phyloP scores from a whole-genome alignment of 1,140 invertebrate genomes.

The Theocolax elegans region DNA sequence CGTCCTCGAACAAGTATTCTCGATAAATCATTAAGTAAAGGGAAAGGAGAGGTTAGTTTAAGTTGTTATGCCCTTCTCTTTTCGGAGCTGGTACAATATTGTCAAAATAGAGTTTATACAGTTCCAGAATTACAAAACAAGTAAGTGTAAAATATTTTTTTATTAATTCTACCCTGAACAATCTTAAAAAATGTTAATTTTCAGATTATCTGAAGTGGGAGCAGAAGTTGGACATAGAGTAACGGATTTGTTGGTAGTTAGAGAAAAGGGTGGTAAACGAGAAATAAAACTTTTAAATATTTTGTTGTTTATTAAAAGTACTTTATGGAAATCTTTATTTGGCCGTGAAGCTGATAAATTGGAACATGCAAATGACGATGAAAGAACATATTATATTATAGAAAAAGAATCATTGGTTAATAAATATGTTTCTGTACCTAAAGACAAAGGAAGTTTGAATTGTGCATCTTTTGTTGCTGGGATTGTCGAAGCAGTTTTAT shows the following conservation, averaged over 20 bases:
- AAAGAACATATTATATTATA: conserved; percentile 97
- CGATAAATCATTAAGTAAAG: conserved; percentile 91
- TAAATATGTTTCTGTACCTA: conserved; percentile 96
- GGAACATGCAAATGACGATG: conserved; percentile 98
- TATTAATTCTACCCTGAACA: not conserved
- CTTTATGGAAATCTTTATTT: conserved; percentile 98
- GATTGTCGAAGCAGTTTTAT: conserved; percentile 95
- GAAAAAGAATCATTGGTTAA: conserved; percentile 98
- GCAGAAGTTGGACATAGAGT: conserved; percentile 94
- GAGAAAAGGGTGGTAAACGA: conserved; percentile 93
- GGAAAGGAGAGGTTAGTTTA: conserved; percentile 90
- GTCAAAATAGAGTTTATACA: conserved; percentile 94
- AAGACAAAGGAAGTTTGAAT: conserved; percentile 96
- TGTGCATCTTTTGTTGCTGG: conserved; percentile 99
- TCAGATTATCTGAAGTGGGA: conserved; percentile 91
- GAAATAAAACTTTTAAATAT: conserved; percentile 97
- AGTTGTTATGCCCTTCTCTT: conserved; percentile 96
- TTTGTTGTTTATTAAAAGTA: conserved; percentile 94
- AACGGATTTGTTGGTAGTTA: conserved; percentile 91
- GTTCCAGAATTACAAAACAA: conserved; percentile 94
- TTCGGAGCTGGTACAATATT: conserved; percentile 98
- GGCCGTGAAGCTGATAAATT: conserved; percentile 98
- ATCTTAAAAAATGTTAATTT: conserved; percentile 18
- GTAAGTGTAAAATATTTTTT: conserved; percentile 67
- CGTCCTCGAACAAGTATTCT: conserved; percentile 84